Percentiles rank a stretch among this genome's conserved stretches.
These are phyloP conservation scores for Callipepla californica DNA, from an alignment of 2,113 vertebrate species.

Conservation along the genomic window DNA sequence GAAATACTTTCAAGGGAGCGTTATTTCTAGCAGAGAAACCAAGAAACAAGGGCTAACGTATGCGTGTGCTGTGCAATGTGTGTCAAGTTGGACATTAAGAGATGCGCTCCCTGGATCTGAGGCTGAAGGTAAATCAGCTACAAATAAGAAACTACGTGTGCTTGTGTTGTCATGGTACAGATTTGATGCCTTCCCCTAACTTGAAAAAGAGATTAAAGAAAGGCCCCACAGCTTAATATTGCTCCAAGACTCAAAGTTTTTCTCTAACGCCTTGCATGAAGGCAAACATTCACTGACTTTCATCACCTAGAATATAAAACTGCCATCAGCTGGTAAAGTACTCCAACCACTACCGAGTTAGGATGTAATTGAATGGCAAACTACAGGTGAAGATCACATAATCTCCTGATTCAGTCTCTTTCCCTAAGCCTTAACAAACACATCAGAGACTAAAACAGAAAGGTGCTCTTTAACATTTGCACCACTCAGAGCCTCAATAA, in stretches of 20 bases:
- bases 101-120: background rate
- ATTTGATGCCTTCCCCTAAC: background rate
- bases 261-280: background rate
- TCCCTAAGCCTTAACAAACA: background rate
- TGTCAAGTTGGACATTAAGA: background rate
- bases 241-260: background rate
- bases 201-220: background rate
- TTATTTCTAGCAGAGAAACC: background rate
- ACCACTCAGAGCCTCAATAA: conserved; percentile 35
- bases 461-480: conserved; percentile 23
- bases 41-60: background rate
- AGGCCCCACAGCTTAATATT: background rate
- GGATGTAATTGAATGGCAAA: background rate
- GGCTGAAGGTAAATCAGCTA: background rate
- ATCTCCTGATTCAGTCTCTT: background rate
- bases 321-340: background rate
- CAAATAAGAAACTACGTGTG: background rate
- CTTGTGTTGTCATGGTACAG: background rate
- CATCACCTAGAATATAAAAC: background rate
- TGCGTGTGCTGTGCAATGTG: background rate
- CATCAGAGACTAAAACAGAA: conserved; percentile 3
- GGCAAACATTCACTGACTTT: background rate
- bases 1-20: background rate
- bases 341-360: background rate
- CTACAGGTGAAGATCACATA: background rate